These are phyloP conservation scores for Strix uralensis DNA, from an alignment of 2,113 vertebrate genomes.

Conservation along the genomic window DNA sequence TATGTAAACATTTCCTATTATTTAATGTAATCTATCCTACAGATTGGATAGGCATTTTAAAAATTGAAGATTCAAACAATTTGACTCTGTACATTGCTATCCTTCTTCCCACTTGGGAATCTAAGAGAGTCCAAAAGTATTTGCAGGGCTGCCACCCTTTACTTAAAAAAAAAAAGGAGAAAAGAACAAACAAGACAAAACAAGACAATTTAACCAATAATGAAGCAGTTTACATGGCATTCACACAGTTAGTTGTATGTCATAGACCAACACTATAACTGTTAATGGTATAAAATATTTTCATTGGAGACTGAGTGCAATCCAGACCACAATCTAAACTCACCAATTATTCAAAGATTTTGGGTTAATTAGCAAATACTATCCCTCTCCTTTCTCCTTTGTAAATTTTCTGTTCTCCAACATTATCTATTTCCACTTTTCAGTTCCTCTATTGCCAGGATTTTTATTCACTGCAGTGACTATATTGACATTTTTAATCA, in stretches of 20 bases:
- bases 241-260: background rate
- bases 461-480: background rate
- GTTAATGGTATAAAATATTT: background rate
- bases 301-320: background rate
- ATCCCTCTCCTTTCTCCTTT: background rate
- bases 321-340: background rate
- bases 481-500: background rate
- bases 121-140: background rate
- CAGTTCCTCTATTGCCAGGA: background rate
- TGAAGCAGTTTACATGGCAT: background rate
- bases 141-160: background rate
- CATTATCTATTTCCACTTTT: background rate
- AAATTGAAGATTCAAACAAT: background rate
- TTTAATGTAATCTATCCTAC: background rate
- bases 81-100: background rate
- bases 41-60: background rate
- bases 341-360: background rate
- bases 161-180: background rate
- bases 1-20: background rate
- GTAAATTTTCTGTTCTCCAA: background rate
- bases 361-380: background rate
- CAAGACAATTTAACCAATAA: background rate
- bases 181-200: background rate
- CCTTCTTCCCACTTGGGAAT: background rate
- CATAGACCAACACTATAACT: background rate